Base-by-base conservation (phyloP, 2,888 invertebrate genomes). In the Pristionchus mayeri region DNA sequence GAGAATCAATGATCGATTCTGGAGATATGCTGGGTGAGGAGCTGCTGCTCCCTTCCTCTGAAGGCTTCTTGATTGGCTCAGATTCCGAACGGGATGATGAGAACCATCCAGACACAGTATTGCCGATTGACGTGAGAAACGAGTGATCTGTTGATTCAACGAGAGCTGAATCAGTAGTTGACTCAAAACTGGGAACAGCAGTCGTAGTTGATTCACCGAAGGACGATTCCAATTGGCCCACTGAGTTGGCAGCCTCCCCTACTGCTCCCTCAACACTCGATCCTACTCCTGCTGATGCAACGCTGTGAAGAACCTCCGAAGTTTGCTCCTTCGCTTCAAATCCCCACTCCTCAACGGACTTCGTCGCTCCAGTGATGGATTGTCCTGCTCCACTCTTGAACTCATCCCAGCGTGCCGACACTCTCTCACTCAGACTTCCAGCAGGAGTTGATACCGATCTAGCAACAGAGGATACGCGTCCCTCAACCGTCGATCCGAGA, bases 311-410 rank as follows among this genome's bases (percentile, higher is more conserved):
- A 9, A 30, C 24, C 71, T 71, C 37, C 71, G 71, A 71, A n/a
- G 24, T 18, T 18, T n/a, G 40, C 24, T 71, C 71, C 40, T 40
- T 71, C 21, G 37, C 40, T 71, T 37, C 67, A 0, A 21, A 1
- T 0, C 67, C 2, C 71, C 71, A 37, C 6, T 71, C 40, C 6
- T 44, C 40, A n/a, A 71, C 44, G 0, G 71, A 40, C 40, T 24
- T 71, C 24, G 40, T 44, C 44, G 40, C 40, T 0, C 71, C 37
- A n/a, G 40, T 11, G 3, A 71, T 40, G n/a, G 21, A 18, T 30
- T 40, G n/a, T n/a, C 40, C n/a, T 0, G 71, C 44, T n/a, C 71
- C 71, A 24, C n/a, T 71, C 71, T 40, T 71, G 24, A 71, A 71
- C 71, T 71, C 37, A 11, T 24, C 71, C 63, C 63, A 63, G 30